Evolutionary conservation across 2,888 invertebrate species (phyloP), one percentile per base, ranked within the genome.

Genomic region (Polyploca ridens): DNA sequence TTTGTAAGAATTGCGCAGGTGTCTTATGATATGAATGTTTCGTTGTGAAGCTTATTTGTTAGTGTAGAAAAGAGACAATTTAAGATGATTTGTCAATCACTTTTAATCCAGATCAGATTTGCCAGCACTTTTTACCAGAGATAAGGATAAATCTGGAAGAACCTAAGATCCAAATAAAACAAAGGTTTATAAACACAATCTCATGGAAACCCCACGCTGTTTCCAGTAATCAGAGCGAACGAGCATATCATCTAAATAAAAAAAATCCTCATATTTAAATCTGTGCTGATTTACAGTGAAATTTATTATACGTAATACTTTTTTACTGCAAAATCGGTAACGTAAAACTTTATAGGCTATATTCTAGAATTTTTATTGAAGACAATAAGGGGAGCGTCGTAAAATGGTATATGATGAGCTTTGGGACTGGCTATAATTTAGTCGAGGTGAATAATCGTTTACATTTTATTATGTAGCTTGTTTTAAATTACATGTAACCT

Each of bases 291-390:
- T 79, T 82, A 78, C 78, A 69, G 64, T 70, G 38, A 69, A 71
- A 78, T 84, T 85, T 85, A 87, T 85, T 82, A 80, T 78, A 61
- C 81, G 74, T 69, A 75, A 69, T 69, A 74, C 66, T 61, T 71
- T 77, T 84, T 86, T 85, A 87, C 81, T 78, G 77, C 83, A 71
- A 73, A 78, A 76, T 75, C 74, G 78, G 81, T 77, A 74, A 76
- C 83, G 84, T 88, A 84, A 84, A 86, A 86, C 83, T 90, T 91
- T 91, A 90, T 85, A 78, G 84, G 76, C 82, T 77, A 86, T 89
- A 85, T 86, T 83, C 85, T 84, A 84, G 84, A 87, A 85, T 89
- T 90, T 91, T 91, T 90, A 92, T 90, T 88, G 87, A 71, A 88
- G 87, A 91, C 90, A 91, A 91, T 92, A 91, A 90, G 87, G 87